These are phyloP conservation scores for Manis pentadactyla DNA, from an alignment of 2,797 vertebrate species.

Conservation along the genomic window DNA sequence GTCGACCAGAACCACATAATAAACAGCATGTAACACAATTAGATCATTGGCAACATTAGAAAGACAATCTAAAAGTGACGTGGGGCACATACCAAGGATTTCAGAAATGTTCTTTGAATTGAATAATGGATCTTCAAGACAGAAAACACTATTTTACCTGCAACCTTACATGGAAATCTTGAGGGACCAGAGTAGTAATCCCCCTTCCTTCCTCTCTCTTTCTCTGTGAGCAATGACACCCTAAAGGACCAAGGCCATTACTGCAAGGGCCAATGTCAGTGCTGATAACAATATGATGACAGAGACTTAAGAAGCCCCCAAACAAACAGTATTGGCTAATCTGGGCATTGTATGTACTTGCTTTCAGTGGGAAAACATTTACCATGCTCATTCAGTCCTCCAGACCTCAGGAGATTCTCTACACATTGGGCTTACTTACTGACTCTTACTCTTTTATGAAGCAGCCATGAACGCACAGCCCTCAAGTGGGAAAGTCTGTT, in stretches of 20 bases:
- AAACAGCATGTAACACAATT: not conserved
- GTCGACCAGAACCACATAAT: not conserved
- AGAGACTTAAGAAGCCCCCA: not conserved
- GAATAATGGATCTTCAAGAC: not conserved
- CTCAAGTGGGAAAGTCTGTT: not conserved
- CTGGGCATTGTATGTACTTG: not conserved
- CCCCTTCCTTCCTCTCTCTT: not conserved
- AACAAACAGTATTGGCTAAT: not conserved
- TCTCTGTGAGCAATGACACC: not conserved
- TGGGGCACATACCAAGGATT: not conserved
- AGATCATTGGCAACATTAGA: not conserved
- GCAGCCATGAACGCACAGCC: not conserved
- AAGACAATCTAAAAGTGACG: not conserved
- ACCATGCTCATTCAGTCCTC: not conserved
- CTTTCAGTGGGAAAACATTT: not conserved
- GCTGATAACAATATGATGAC: not conserved
- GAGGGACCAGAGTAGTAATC: not conserved
- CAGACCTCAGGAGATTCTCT: not conserved
- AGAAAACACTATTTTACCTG: not conserved
- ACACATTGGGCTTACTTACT: not conserved
- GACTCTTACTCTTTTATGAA: not conserved
- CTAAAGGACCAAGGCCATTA: not conserved
- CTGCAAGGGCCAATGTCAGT: not conserved
- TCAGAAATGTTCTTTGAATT: not conserved
- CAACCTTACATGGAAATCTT: slow-evolving; percentile 5